phyloP scores from a whole-genome alignment of 2,797 vertebrate species.

The Sandelia bainsii region DNA sequence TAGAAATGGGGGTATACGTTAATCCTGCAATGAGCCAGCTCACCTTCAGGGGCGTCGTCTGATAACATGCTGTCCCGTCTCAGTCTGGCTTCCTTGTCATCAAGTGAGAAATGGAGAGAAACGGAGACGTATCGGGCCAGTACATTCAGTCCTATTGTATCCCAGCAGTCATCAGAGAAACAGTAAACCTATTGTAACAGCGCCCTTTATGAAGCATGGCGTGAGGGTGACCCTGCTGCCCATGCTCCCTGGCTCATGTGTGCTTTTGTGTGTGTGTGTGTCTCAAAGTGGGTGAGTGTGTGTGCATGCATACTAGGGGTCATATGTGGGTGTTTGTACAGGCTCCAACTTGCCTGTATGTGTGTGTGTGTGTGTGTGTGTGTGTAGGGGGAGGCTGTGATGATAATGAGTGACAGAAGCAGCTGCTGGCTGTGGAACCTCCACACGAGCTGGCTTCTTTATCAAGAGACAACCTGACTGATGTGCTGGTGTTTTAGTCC shows the following conservation, averaged over 20 bases:
- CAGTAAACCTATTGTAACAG: constrained; percentile 84
- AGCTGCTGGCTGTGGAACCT: constrained; percentile 83
- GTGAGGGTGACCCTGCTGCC: constrained; percentile 78
- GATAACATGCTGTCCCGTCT: constrained; percentile 86
- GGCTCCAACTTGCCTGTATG: constrained; percentile 36
- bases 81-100: constrained; percentile 68
- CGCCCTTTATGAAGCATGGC: constrained; percentile 84
- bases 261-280: constrained; percentile 42
- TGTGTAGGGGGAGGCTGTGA: constrained; percentile 54
- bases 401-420: constrained; percentile 89
- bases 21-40: constrained; percentile 63
- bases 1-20: constrained; percentile 29
- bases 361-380: constrained; percentile 22
- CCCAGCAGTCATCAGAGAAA: constrained; percentile 75
- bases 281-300: constrained; percentile 55
- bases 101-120: constrained; percentile 72
- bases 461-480: constrained; percentile 84
- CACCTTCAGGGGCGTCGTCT: constrained; percentile 84
- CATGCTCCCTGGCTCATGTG: constrained; percentile 72
- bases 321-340: constrained; percentile 55
- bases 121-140: constrained; percentile 53
- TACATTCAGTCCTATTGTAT: constrained; percentile 69
- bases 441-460: constrained; percentile 83
- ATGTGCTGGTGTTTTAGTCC: constrained; percentile 81
- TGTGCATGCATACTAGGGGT: constrained; percentile 56